Base-by-base conservation (phyloP, 2,113 vertebrate genomes). In the Mystacornis crossleyi region DNA sequence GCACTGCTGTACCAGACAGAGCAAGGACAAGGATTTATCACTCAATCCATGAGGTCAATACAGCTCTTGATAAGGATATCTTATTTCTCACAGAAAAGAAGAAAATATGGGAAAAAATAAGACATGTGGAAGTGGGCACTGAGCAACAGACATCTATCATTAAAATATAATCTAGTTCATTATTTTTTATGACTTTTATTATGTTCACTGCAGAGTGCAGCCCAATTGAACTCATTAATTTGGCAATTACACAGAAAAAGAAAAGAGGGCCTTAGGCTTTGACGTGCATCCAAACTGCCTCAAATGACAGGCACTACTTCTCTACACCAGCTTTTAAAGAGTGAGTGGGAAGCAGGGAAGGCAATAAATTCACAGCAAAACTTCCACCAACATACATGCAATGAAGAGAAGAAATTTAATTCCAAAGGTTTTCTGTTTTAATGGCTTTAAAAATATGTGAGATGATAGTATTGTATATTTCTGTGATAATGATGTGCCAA, bases 131-230 rank as follows among this genome's bases (percentile, higher is more conserved):
- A 93, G 81, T 86, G 58, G 83, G 81, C 89, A 97, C 62, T 28
- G 74, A 97, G 65, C 71, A 96, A 90, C 47, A 94, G 79, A 93
- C 42, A 77, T 91, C 73, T 62, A 95, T 81, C 15, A 20, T 73
- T 94, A 94, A 90, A 93, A 93, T 74, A 93, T 77, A 97, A 95
- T 73, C 33, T 86, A 94, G 95, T 94, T 97, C 93, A 97, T 97
- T 97, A 96, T 95, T 97, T 97, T 97, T 97, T 97, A 97, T 62
- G 26, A 94, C 81, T 97, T 97, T 92, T 97, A 97, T 96, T 96
- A 95, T 93, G 86, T 94, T 97, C 97, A 93, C 96, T 96, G 93
- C 94, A 80, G 96, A 88, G 95, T 95, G 93, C 79, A 95, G 90
- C 69, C 90, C 93, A 97, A 93, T 38, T 96, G 95, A 96, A 95